phyloP scores from a whole-genome alignment of 2,797 vertebrate species.

The Cirrhinus molitorella region DNA sequence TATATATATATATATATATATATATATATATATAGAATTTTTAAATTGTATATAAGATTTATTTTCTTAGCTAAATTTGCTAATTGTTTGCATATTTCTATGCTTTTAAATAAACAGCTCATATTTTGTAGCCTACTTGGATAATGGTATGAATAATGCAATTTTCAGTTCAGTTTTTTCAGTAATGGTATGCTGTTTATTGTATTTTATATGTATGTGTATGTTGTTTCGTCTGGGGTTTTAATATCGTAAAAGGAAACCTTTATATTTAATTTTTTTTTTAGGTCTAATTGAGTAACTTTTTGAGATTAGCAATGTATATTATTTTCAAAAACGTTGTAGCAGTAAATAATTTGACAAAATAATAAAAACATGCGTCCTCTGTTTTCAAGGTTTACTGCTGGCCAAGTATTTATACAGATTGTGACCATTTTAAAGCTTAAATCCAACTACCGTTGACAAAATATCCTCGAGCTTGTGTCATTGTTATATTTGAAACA shows the following conservation, averaged over 20 bases:
- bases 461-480: not conserved
- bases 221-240: conserved; percentile 17
- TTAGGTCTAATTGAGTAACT: too few relatives aligned
- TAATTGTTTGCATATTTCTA: too few relatives aligned
- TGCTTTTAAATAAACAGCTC: not conserved
- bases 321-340: not conserved
- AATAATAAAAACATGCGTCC: not conserved
- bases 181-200: not conserved
- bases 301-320: not conserved
- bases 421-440: not conserved
- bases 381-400: not conserved
- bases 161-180: not conserved
- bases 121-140: not conserved
- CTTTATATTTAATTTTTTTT: too few relatives aligned
- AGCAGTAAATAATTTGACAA: too few relatives aligned
- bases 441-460: not conserved
- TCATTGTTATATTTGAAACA: not conserved
- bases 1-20: too few relatives aligned
- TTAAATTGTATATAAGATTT: too few relatives aligned
- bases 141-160: not conserved
- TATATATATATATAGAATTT: too few relatives aligned
- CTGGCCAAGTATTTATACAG: not conserved
- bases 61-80: not conserved
- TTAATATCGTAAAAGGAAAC: not conserved
- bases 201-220: not conserved